These are phyloP conservation scores for Chironex yamaguchii DNA, from an alignment of 30 jellyfish, hydroid and myxozoan genomes.

Conservation along the genomic window DNA sequence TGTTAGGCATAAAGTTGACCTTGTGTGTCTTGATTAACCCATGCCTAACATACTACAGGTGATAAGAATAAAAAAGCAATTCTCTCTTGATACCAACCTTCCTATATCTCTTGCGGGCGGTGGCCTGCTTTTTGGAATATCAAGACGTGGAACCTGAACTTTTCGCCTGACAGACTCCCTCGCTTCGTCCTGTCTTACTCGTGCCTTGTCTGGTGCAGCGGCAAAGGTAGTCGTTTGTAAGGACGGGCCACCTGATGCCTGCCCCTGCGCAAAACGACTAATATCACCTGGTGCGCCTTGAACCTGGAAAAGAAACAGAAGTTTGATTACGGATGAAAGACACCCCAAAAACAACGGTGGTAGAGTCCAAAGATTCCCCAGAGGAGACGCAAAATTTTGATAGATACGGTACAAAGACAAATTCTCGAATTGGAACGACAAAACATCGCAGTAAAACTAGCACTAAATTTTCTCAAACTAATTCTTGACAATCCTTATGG, in stretches of 20 bases:
- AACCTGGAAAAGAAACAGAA: slow-evolving; percentile 28
- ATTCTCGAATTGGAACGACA: not conserved
- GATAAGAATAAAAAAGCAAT: too few relatives aligned
- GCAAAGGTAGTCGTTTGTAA: slow-evolving; percentile 57
- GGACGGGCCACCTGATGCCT: slow-evolving; percentile 47
- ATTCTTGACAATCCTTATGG: slow-evolving; percentile 21
- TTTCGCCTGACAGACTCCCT: slow-evolving; percentile 68
- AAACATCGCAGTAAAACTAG: too few relatives aligned
- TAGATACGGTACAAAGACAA: not conserved
- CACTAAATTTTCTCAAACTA: too few relatives aligned
- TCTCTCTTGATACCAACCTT: not conserved
- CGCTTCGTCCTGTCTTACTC: slow-evolving; percentile 37
- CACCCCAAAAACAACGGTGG: not conserved
- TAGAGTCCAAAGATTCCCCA: not conserved
- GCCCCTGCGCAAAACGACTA: slow-evolving; percentile 45
- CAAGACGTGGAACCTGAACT: slow-evolving; percentile 35
- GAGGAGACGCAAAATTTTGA: not conserved
- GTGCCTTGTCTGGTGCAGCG: slow-evolving; percentile 34
- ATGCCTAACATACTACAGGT: too few relatives aligned
- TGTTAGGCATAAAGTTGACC: too few relatives aligned
- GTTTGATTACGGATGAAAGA: not conserved
- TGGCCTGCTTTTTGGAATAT: not conserved
- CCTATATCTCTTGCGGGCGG: not conserved
- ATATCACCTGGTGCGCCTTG: slow-evolving; percentile 66
- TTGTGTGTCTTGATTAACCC: too few relatives aligned